phyloP scores from a whole-genome alignment of 2,113 vertebrate genomes.

The Megaceryle maxima region DNA sequence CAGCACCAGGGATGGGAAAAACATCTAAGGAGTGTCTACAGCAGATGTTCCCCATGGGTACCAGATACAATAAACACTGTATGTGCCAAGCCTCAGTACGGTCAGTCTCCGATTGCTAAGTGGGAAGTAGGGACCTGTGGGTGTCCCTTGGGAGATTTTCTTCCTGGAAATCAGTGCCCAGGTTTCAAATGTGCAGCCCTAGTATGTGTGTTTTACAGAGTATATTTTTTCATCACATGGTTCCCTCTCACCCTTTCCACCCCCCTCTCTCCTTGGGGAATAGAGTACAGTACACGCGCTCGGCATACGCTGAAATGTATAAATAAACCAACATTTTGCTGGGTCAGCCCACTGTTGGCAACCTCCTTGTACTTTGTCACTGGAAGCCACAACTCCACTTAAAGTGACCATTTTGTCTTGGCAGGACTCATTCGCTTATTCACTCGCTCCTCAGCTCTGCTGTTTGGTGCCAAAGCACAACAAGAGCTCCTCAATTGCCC shows the following conservation, averaged over 20 bases:
- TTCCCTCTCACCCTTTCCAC: neutral
- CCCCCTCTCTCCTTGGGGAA: neutral
- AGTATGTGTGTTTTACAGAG: neutral
- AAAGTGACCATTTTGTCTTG: slow-evolving; percentile 43
- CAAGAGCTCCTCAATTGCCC: neutral
- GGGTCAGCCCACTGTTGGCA: slow-evolving; percentile 38
- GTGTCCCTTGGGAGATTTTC: neutral
- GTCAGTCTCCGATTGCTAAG: neutral
- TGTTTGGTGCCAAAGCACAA: slow-evolving; percentile 23
- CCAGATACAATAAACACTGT: neutral
- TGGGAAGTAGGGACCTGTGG: accelerated
- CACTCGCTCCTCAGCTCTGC: neutral
- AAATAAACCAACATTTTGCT: slow-evolving; percentile 54
- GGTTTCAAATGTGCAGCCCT: neutral
- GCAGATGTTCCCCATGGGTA: neutral
- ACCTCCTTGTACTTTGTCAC: neutral
- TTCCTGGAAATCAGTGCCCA: neutral
- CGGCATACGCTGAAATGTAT: neutral
- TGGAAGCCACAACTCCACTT: slow-evolving; percentile 28
- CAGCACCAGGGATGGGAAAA: neutral
- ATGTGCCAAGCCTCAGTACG: neutral
- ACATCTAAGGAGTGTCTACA: neutral
- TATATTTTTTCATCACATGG: neutral
- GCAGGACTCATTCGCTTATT: neutral
- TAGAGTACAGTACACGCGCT: neutral